Base-by-base conservation (phyloP, 2,113 vertebrate species). In the Rhegmatorhina hoffmannsi region DNA sequence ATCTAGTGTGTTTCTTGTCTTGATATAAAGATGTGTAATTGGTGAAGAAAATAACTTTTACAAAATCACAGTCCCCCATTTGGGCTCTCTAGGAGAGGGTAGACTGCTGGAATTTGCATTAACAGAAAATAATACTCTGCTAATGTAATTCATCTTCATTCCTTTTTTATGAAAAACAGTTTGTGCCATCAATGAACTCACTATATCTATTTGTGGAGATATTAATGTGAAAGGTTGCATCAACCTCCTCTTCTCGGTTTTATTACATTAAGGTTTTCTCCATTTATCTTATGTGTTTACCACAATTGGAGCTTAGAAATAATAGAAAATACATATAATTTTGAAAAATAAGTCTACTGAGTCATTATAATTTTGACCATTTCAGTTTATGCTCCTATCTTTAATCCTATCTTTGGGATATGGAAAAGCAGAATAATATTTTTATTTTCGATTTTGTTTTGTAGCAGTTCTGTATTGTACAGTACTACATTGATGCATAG, bases 41-140 rank as follows among this genome's bases (percentile, higher is more conserved):
- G 24, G 33, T 76, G n/a, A 92, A 88, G 36, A 79, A 88, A 95
- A 90, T 92, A 81, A 78, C 29, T 79, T 84, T 60, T 53, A 21
- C 40, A 59, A 70, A 87, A 80, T 25, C 16, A 9, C 34, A 68
- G 36, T 44, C 59, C 16, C 12, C 72, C 19, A n/a, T 78, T 70
- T 70, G 53, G 14, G 33, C 12, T 70, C 17, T 81, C 23, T 36
- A 78, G 75, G 33, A 85, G 4, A 9, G 5, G 2, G 2, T 20
- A 82, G 40, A 25, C 38, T 67, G 16, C 3, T 64, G 59, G 53
- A 88, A 75, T 85, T 90, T 66, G 58, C 17, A 60, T 60, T 69
- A 66, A 31, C 62, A 67, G 56, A 76, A 95, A 83, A 72, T 49
- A 86, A 58, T 80, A 43, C 3, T 80, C 16, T 38, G 25, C 64